phyloP scores from a whole-genome alignment of 2,888 invertebrate species.

The Plemyria rubiginata region DNA sequence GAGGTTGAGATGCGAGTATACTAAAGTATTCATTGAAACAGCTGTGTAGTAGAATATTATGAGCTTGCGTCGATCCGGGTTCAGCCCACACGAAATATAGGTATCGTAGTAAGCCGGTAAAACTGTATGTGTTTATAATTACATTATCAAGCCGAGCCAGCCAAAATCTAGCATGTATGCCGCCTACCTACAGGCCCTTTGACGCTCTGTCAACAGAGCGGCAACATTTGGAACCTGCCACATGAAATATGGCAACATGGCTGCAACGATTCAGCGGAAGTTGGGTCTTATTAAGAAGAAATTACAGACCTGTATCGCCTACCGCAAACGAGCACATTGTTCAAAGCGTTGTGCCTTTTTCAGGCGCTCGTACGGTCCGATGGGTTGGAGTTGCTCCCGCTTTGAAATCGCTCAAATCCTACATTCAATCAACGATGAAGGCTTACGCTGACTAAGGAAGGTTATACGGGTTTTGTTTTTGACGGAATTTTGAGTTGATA shows the following conservation, averaged over 20 bases:
- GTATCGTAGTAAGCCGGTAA: not conserved
- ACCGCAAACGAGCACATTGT: conserved; percentile 47
- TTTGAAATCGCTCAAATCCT: conserved; percentile 44
- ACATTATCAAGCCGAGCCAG: not conserved
- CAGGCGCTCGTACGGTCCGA: conserved; percentile 51
- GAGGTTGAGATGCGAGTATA: no score
- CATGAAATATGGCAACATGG: conserved; percentile 6
- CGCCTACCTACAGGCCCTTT: conserved; percentile 3
- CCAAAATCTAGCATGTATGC: conserved; percentile 1
- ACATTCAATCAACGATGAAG: conserved; percentile 48
- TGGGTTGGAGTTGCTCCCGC: conserved; percentile 42
- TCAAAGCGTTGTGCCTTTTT: conserved; percentile 52
- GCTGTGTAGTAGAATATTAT: no score
- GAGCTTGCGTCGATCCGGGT: no score
- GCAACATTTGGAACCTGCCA: conserved; percentile 13
- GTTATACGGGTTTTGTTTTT: conserved; percentile 24
- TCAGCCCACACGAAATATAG: no score
- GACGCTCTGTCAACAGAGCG: conserved; percentile 11
- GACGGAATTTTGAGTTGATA: conserved; percentile 19
- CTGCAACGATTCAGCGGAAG: conserved; percentile 9
- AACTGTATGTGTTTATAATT: not conserved
- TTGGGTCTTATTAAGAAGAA: conserved; percentile 11
- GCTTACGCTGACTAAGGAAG: conserved; percentile 36
- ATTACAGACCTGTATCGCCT: conserved; percentile 30
- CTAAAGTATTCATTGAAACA: no score